Base-by-base conservation (phyloP, 1,140 invertebrate species). In the Daktulosphaira vitifoliae region DNA sequence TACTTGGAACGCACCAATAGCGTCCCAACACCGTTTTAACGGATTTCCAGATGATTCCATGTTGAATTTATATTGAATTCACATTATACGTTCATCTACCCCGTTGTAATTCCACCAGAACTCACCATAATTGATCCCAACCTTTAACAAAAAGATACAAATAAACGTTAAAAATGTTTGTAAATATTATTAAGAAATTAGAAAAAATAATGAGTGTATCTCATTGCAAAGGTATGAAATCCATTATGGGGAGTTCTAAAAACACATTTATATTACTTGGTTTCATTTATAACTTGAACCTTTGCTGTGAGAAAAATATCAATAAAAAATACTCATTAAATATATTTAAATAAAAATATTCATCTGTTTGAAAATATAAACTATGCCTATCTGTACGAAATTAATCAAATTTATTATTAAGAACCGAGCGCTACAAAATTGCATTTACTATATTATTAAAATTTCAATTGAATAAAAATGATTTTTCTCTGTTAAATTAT, bases 281-380 rank as follows among this genome's bases (percentile, higher is more conserved):
- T n/a, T n/a, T n/a, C n/a, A n/a, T n/a, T n/a, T n/a, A 56, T 44
- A 42, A 48, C 49, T 37, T 56, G 37, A 46, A 66, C 65, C 50
- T 66, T 59, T 53, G 51, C 46, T 56, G 38, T 66, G 67, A 65
- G 25, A 50, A 68, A 67, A 51, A 15, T 42, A 16, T 54, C 26
- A 23, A 74, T 71, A 68, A 75, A 76, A 67, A 50, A 71, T 29
- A n/a, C n/a, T n/a, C n/a, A n/a, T n/a, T n/a, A n/a, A n/a, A n/a
- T n/a, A n/a, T n/a, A n/a, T n/a, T n/a, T n/a, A n/a, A n/a, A n/a
- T n/a, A n/a, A n/a, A n/a, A n/a, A n/a, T n/a, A n/a, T n/a, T n/a
- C n/a, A n/a, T n/a, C 5, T 33, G 29, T 33, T 33, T 33, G 29
- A 33, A 33, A 33, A 33, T 33, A 33, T 33, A 33, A 33, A n/a